Evolutionary conservation across 1,140 invertebrate species (phyloP), one percentile per base, ranked within the genome.

Genomic region (Caenorhabditis remanei): DNA sequence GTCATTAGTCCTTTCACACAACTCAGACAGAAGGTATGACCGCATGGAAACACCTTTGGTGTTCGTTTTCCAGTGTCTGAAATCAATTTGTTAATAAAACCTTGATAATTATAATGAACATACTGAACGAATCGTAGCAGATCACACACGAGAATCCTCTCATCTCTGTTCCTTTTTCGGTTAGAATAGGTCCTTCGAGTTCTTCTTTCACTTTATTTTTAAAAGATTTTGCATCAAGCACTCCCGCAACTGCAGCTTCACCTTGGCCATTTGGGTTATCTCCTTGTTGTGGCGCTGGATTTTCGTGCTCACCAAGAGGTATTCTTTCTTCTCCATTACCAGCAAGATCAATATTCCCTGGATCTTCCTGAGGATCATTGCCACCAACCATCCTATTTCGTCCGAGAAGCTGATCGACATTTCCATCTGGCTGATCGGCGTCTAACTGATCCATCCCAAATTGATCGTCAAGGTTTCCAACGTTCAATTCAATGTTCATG

Each of bases 31-130:
- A 79, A 50, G 6, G 71, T 50, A 46, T 79, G 71, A 24, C 71
- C 71, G n/a, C 71, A 79, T 9, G 71, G 71, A 24, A 79, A 79
- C 5, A 79, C 71, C 53, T 79, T 79, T n/a, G 71, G 71, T 8
- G 53, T 50, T 43, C 71, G 71, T 24, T 50, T 79, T 48, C 21
- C 71, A 6, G 71, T 79, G 46, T 79, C 71, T 79, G 71, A 50
- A 79, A 79, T 16, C n/a, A 19, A 9, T 5, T 19, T 3, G n/a
- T 71, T 43, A 32, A 32, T 19, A 13, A 24, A 11, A 63, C 9
- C 6, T 11, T 13, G 11, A 8, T 21, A 32, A 32, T 32, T 4
- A 79, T 19, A 13, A 21, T 50, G 11, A 6, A 79, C 71, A 46
- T 13, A 79, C 71, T 79, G n/a, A 79, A 79, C 14, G 71, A 14